phyloP scores from a whole-genome alignment of 1,140 invertebrate species.

The Pseudoatta argentina region DNA sequence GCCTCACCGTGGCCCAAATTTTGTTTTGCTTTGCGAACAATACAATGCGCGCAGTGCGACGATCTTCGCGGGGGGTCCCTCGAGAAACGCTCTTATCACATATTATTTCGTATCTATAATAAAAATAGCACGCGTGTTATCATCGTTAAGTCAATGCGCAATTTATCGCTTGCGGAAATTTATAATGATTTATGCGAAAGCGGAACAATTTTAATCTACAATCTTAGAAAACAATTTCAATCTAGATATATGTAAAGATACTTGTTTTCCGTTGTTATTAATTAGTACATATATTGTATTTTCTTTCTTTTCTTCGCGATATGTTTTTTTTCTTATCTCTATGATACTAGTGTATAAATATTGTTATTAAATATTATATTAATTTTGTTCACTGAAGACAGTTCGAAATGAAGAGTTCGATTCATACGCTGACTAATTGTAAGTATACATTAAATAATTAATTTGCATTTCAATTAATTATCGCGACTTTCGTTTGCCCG shows the following conservation, averaged over 20 bases:
- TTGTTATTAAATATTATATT: too few species aligned
- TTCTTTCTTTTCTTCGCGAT: not conserved
- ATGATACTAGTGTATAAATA: not conserved
- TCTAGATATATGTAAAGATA: not conserved
- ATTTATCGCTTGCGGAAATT: constrained; percentile 33
- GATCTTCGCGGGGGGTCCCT: constrained; percentile 7
- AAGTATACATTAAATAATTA: too few species aligned
- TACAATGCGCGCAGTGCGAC: not conserved
- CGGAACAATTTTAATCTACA: not conserved
- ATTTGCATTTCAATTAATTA: too few species aligned
- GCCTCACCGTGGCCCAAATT: constrained; percentile 27
- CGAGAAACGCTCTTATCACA: constrained; percentile 2
- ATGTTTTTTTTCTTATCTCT: not conserved
- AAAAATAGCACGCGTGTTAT: constrained; percentile 21
- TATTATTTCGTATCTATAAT: not conserved
- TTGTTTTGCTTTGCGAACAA: constrained; percentile 21
- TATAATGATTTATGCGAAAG: constrained; percentile 10
- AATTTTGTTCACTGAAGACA: too few species aligned
- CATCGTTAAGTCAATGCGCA: constrained; percentile 13
- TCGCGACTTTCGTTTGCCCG: too few species aligned
- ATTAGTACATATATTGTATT: not conserved
- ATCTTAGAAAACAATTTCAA: not conserved
- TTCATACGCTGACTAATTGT: too few species aligned
- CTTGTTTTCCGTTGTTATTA: not conserved
- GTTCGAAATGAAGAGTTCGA: too few species aligned